These are phyloP conservation scores for Drosophila mayri DNA, from an alignment of 1,140 invertebrate species.

Conservation along the genomic window DNA sequence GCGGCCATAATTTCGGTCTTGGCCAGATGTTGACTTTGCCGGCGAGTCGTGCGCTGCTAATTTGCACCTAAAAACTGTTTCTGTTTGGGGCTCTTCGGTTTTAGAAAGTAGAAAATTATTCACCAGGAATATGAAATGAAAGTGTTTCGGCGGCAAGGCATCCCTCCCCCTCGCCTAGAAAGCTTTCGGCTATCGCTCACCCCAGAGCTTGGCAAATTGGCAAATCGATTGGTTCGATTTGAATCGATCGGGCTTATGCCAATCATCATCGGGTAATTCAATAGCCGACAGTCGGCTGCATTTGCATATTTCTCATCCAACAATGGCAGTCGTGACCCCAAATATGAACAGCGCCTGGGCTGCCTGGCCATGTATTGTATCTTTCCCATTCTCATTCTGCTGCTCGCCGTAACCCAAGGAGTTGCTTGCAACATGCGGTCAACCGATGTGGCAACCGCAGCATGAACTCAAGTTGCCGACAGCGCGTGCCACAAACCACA, in stretches of 20 bases:
- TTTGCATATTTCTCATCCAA: conserved; percentile 54
- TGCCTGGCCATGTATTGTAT: not conserved
- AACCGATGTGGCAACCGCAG: conserved; percentile 50
- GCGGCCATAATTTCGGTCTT: conserved; percentile 57
- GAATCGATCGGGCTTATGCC: conserved; percentile 45
- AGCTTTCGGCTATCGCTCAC: conserved; percentile 6
- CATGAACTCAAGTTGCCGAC: conserved; percentile 61
- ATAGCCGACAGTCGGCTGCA: conserved; percentile 56
- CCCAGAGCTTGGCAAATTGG: conserved; percentile 40
- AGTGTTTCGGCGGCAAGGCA: conserved; percentile 49
- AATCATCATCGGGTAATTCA: conserved; percentile 71
- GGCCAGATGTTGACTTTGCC: conserved; percentile 30
- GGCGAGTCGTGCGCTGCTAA: conserved; percentile 73
- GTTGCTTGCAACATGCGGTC: conserved; percentile 65
- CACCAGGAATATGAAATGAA: conserved; percentile 69
- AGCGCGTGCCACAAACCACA: conserved; percentile 68
- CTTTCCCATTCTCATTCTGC: conserved; percentile 4
- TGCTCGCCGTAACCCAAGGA: conserved; percentile 25
- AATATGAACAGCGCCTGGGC: conserved; percentile 30
- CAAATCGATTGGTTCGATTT: conserved; percentile 34
- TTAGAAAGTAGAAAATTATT: conserved; percentile 73
- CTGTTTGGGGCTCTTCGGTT: conserved; percentile 48
- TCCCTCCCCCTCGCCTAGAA: conserved; percentile 19
- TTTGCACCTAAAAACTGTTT: conserved; percentile 65
- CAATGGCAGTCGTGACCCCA: conserved; percentile 44